Evolutionary conservation across 2,888 invertebrate species (phyloP), one percentile per base, ranked within the genome.

Genomic region (Lingula anatina): DNA sequence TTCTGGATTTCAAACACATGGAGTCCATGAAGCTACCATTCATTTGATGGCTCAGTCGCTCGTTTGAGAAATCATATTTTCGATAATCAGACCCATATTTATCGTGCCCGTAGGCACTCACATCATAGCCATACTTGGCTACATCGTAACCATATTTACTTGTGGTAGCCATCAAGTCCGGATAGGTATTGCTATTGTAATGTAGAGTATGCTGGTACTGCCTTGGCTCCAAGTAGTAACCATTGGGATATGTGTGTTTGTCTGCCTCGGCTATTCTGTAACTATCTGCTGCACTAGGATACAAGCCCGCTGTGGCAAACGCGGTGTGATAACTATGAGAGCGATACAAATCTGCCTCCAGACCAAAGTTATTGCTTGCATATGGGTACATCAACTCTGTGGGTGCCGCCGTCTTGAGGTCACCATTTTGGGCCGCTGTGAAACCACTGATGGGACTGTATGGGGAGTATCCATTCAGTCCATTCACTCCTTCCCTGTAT

Each of bases 161-260:
- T 7, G 69, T 55, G 38, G 66, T 59, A 2, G 65, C 54, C 55
- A 73, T 63, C 28, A 73, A 53, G 47, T 74, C 74, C n/a, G 70
- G 54, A 49, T 73, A 73, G 28, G 67, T 62, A 49, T 69, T 71
- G 44, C 66, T 63, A 46, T 64, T 61, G 55, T 72, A 73, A 27
- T 69, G 64, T 40, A 71, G 56, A 5, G 68, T 58, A 47, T 69
- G 66, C 47, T 73, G 72, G 55, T 72, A 73, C 50, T 73, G 73
- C 52, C 73, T 58, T 26, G 65, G 66, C 45, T 73, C 72, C 18
- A 70, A 54, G 51, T 71, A 73, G 53, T 72, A 73, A 23, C 71
- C 70, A 50, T 69, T 69, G 21, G 66, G 56, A 47, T 68, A 66
- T 26, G 62, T 53, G 52, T 71, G 69, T 59, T 71, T 68, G 15